These are phyloP conservation scores for Apostichopus californicus DNA, from an alignment of 35 echinoderm and acorn worm genomes.

Conservation along the genomic window DNA sequence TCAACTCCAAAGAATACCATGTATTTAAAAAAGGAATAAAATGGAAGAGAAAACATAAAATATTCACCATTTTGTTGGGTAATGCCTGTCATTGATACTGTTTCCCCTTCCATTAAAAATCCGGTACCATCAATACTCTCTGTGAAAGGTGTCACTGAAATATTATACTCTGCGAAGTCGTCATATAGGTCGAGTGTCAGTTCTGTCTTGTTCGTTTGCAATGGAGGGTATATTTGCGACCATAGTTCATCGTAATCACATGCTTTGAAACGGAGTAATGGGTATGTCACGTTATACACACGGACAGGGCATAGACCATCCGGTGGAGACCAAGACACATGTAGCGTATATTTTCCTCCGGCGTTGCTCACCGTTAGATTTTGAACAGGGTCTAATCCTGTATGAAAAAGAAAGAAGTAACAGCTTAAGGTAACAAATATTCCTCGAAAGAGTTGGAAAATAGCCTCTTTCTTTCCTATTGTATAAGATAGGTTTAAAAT, in stretches of 20 bases:
- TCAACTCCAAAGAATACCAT: no score
- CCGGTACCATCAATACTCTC: neutral
- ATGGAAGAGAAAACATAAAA: no score
- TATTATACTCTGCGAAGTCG: slow-evolving; percentile 27
- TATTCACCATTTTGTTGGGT: neutral
- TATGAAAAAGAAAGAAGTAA: no score
- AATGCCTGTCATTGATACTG: neutral
- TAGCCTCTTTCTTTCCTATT: no score
- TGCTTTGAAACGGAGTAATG: neutral
- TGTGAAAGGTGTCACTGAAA: neutral
- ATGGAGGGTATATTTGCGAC: neutral
- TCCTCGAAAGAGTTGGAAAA: no score
- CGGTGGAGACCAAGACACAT: neutral
- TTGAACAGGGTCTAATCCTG: neutral
- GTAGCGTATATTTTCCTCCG: neutral
- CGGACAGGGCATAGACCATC: neutral
- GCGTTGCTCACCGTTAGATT: neutral
- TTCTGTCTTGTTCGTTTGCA: neutral
- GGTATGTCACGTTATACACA: neutral
- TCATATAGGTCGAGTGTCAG: neutral
- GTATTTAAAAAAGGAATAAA: no score
- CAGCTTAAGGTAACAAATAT: no score
- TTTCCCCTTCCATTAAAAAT: slow-evolving; percentile 7
- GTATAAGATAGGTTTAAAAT: no score
- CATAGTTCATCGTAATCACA: neutral